Base-by-base conservation (phyloP, 2,888 invertebrate species). In the Salpingus planirostris region DNA sequence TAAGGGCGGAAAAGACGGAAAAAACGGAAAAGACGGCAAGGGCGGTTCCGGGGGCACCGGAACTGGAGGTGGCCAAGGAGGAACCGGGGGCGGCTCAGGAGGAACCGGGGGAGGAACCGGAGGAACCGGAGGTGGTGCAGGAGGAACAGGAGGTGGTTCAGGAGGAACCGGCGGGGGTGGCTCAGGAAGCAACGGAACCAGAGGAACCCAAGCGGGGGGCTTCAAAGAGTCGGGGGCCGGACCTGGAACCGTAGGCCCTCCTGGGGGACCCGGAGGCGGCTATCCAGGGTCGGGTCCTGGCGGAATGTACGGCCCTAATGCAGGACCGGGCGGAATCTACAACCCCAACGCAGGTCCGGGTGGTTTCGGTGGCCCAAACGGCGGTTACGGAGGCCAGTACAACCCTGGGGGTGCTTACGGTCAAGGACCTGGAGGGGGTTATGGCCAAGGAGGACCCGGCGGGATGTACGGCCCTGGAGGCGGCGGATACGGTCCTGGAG, bases 281-380 rank as follows among this genome's bases (percentile, higher is more conserved):
- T 54, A 54, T 29, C 52, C 52, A 4, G 45, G 55, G 5, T 11
- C 5, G 11, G 44, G 28, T 15, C 7, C 28, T 8, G 21, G 21
- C 5, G 29, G 27, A 27, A 7, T 10, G 3, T 14, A 12, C 10
- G 27, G 27, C n/a, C n/a, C n/a, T n/a, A n/a, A n/a, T n/a, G n/a
- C n/a, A n/a, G 29, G 21, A 13, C 10, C n/a, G n/a, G n/a, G n/a
- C n/a, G n/a, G n/a, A n/a, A n/a, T n/a, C n/a, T n/a, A n/a, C n/a
- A n/a, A n/a, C n/a, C n/a, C n/a, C n/a, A n/a, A n/a, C n/a, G n/a
- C n/a, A n/a, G n/a, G n/a, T n/a, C n/a, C n/a, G n/a, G n/a, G n/a
- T n/a, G n/a, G n/a, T n/a, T n/a, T n/a, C n/a, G n/a, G n/a, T n/a
- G n/a, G n/a, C n/a, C n/a, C n/a, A n/a, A n/a, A n/a, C n/a, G n/a